Percentiles rank a stretch among this genome's conserved stretches.
Conservation (phyloP, 2,113 vertebrate species). For the Gasterosteus nipponicus region DNA sequence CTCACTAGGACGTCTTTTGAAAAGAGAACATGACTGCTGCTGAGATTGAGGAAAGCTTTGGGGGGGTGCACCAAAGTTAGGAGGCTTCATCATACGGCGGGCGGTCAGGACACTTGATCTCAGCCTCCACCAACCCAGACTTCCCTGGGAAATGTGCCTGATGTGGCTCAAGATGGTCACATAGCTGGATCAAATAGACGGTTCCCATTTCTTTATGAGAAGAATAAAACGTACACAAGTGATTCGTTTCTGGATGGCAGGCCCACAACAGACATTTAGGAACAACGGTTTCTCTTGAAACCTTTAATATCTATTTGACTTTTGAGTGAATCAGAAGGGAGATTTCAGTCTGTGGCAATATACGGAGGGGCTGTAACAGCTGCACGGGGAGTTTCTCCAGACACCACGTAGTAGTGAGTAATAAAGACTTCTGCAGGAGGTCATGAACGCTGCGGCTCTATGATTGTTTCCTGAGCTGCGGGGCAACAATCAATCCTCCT, state of each 20-base stretch:
- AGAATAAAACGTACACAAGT: too few species aligned
- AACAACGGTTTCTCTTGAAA: not conserved
- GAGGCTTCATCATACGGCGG: too few species aligned
- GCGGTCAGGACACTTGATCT: too few species aligned
- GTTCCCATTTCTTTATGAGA: not conserved
- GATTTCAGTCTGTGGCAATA: not conserved
- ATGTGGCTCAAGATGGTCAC: too few species aligned
- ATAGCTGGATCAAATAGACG: too few species aligned
- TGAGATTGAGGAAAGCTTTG: too few species aligned
- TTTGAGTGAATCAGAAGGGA: not conserved
- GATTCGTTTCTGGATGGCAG: not conserved
- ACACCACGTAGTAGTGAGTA: conserved; percentile 50
- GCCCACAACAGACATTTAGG: not conserved
- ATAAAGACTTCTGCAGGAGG: conserved; percentile 63
- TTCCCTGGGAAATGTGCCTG: too few species aligned
- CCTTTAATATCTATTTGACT: not conserved
- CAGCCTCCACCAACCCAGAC: too few species aligned
- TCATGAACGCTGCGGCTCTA: conserved; percentile 56
- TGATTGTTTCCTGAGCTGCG: conserved; percentile 65
- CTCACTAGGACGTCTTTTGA: too few species aligned
- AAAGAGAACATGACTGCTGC: too few species aligned
- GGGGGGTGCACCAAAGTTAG: too few species aligned
- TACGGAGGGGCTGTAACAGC: not conserved
- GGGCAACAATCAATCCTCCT: conserved; percentile 65
- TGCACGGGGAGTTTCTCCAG: conserved; percentile 14